Evolutionary conservation across 2,113 vertebrate genomes (phyloP).

Genomic region (Ranitomeya imitator): DNA sequence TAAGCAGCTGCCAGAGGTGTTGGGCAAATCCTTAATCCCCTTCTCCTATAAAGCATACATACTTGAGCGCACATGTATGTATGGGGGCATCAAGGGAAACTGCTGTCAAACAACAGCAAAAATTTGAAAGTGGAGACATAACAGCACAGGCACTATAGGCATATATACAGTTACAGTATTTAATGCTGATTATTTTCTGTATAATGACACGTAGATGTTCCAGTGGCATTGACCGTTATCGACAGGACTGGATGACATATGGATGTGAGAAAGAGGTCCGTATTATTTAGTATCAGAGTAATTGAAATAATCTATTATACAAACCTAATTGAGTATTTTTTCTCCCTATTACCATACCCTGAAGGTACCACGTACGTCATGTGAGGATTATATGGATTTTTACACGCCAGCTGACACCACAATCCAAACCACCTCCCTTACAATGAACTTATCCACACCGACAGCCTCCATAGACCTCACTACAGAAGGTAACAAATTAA

Average conservation of each 20-base stretch:
- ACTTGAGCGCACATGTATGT: too few species aligned
- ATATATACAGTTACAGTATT: too few species aligned
- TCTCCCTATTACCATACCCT: background rate
- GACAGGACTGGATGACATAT: constrained; percentile 90
- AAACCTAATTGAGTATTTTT: background rate
- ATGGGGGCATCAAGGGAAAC: background rate
- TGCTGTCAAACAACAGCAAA: background rate
- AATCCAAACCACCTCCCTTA: accelerated
- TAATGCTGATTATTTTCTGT: background rate
- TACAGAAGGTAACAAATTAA: constrained; percentile 77
- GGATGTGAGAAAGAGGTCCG: constrained; percentile 87
- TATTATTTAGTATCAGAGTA: background rate
- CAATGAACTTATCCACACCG: constrained; percentile 50
- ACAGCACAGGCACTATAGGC: too few species aligned
- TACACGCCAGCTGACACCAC: constrained; percentile 63
- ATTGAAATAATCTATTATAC: background rate
- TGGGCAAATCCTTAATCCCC: too few species aligned
- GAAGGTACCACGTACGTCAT: constrained; percentile 75
- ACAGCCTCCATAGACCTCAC: constrained; percentile 73
- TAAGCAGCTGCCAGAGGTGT: too few species aligned
- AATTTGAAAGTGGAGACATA: too few species aligned
- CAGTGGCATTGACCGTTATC: constrained; percentile 87
- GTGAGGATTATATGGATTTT: constrained; percentile 80
- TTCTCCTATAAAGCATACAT: too few species aligned
- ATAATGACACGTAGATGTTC: constrained; percentile 80